Evolutionary conservation across 2,888 invertebrate genomes (phyloP).

Genomic region (Anthophora plumipes): DNA sequence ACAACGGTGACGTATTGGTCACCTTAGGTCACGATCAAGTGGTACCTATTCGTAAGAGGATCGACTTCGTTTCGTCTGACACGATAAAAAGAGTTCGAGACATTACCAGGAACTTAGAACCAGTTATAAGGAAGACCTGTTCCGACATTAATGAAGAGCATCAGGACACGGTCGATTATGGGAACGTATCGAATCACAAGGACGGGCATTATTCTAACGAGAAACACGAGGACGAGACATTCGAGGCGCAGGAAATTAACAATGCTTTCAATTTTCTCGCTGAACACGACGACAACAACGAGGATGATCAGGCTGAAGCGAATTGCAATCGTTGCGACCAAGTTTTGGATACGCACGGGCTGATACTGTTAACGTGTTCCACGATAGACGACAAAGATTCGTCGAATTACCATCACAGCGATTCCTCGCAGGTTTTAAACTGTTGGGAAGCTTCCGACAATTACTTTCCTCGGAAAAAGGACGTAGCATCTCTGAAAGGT

Average conservation of each 20-base stretch:
- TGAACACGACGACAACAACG: slow-evolving; percentile 76
- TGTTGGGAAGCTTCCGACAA: slow-evolving; percentile 21
- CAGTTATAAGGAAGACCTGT: slow-evolving; percentile 75
- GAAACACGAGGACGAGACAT: slow-evolving; percentile 66
- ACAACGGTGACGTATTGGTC: slow-evolving; percentile 77
- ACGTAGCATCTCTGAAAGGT: background rate
- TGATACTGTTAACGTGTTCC: background rate
- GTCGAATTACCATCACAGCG: slow-evolving; percentile 6
- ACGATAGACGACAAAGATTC: slow-evolving; percentile 27
- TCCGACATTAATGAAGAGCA: slow-evolving; percentile 64
- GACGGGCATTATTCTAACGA: slow-evolving; percentile 10
- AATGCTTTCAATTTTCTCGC: slow-evolving; percentile 81
- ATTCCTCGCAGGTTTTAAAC: background rate
- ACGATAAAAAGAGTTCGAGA: slow-evolving; percentile 82
- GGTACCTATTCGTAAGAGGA: slow-evolving; percentile 79
- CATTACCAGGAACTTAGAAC: slow-evolving; percentile 82
- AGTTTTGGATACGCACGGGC: background rate
- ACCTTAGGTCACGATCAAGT: slow-evolving; percentile 82
- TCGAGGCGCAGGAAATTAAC: slow-evolving; percentile 78
- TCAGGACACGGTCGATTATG: slow-evolving; percentile 63
- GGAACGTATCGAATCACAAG: slow-evolving; percentile 23
- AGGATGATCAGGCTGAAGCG: slow-evolving; percentile 51
- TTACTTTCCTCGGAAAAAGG: background rate
- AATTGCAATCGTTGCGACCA: slow-evolving; percentile 18
- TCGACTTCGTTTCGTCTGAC: slow-evolving; percentile 83